A percentile compares a stretch with the other conserved stretches of the same genome.
Evolutionary conservation across 2,797 vertebrate species (phyloP).

Genomic region (Sus cebifrons): DNA sequence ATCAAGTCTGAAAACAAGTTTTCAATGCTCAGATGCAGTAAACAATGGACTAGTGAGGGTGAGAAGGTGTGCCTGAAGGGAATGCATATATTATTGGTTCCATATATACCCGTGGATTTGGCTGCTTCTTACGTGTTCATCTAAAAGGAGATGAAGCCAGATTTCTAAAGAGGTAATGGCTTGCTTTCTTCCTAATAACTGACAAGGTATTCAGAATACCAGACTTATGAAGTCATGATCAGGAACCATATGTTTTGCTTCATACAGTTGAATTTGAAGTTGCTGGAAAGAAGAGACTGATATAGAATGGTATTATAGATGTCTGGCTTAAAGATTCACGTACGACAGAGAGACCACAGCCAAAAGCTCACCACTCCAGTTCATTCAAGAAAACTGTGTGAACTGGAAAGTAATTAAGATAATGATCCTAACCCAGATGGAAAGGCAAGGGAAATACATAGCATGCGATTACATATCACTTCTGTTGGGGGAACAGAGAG

Average conservation of each 20-base stretch:
- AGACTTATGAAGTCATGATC: neutral
- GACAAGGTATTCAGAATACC: neutral
- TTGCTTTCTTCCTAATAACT: slow-evolving; percentile 16
- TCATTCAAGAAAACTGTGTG: slow-evolving; percentile 42
- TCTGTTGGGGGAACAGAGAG: neutral
- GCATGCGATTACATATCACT: neutral
- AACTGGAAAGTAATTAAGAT: slow-evolving; percentile 15
- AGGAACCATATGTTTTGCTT: slow-evolving; percentile 47
- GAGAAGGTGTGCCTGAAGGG: neutral
- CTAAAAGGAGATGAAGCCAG: neutral
- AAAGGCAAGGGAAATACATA: neutral
- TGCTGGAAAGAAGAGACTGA: neutral
- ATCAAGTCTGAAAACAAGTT: slow-evolving; percentile 51
- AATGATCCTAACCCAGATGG: neutral
- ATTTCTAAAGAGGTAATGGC: neutral
- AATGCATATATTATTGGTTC: neutral
- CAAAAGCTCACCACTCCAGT: neutral
- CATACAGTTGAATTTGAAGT: slow-evolving; percentile 31
- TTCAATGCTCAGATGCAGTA: neutral
- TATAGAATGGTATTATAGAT: neutral
- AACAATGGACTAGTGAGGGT: neutral
- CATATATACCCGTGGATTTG: neutral
- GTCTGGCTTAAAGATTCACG: neutral
- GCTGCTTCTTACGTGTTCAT: neutral
- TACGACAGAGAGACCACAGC: neutral